Base-by-base conservation (phyloP, 2,797 vertebrate genomes). In the Sphaeramia orbicularis region DNA sequence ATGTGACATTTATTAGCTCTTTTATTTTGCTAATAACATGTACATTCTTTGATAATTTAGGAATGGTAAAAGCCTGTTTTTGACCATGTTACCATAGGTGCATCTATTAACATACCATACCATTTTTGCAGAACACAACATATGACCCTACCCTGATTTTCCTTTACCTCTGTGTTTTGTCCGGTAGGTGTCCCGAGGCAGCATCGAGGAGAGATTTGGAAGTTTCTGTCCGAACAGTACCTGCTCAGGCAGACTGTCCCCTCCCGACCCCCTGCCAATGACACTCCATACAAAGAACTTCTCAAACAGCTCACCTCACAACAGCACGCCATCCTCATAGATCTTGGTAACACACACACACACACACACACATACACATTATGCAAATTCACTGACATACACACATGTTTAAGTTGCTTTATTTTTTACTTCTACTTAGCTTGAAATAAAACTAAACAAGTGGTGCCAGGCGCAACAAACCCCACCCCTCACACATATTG, bases 151-250 rank as follows among this genome's bases (percentile, higher is more conserved):
- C 30, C 18, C 15, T 24, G 6, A 3, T 53, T 13, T 8, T 58
- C 7, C 15, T 43, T 30, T 43, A 16, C 21, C 21, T 51, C 41
- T 61, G 7, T 48, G 8, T 68, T 10, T 7, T 54, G 10, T 52
- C 43, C 0, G 0, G 2, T 84, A 99, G 98, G 98, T 67, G 96
- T 99, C 10, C 97, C 97, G 0, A 95, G 96, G 71, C 96, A 97
- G 71, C 96, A 97, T 83, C 95, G 98, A 14, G 97, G 98, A 1
- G 98, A 99, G 86, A 96, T 99, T 85, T 99, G 97, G 97, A 99
- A 96, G 76, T 95, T 98, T 89, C 94, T 99, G 14, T 96, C 96
- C 0, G 97, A 99, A 75, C 97, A 99, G 65, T 95, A 95, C 85
- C 93, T 96, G 55, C 92, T 99, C 18, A 93, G 91, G 44, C 96